Evolutionary conservation across 2,888 invertebrate genomes (phyloP), one percentile per base, ranked within the genome.

Genomic region (Acleris emargana): DNA sequence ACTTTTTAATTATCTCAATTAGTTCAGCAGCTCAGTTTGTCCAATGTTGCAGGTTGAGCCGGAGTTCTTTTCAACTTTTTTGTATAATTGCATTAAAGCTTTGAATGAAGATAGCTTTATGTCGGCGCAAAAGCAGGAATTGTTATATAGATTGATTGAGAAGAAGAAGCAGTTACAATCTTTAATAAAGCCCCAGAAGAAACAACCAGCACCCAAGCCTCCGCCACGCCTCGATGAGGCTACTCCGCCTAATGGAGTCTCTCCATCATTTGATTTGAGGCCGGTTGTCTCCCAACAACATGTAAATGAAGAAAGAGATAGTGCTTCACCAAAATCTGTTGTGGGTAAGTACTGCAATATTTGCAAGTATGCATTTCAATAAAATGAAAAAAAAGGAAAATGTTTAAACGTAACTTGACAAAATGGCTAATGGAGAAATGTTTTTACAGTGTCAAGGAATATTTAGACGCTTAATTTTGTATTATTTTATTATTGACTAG

Each of bases 1-100:
- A 50, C 42, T 50, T 64, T 55, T 28, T 43, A 64, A 67, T 66
- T 68, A 61, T 25, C 28, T 52, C 52, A 47, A 50, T 66, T 61
- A 66, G 42, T 49, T 47, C 20, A 38, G 17, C 51, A 52, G 49
- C 20, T 67, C 51, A 58, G 47, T 63, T 5, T 17, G 32, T 50
- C 53, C 51, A 17, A 47, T 53, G 64, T 76, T 79, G 20, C 75
- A 95, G 95, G 95, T 95, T 64, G 94, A 95, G 71, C 95, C 96
- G 17, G 95, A 95, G 75, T 96, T 95, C 79, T 94, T 95, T 79
- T 88, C 96, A 52, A 93, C 94, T 69, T 97, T 96, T 79, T 80
- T 97, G 43, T 95, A 95, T 71, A 95, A 95, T 69, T 95, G 95
- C 72, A 93, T 97, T 73, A 94, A 92, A 78, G 94, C 79, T 76